Percentiles rank a stretch among this genome's conserved stretches.
Evolutionary conservation across 1,140 invertebrate genomes (phyloP).

Genomic region (Pygmarrhopalites habei): DNA sequence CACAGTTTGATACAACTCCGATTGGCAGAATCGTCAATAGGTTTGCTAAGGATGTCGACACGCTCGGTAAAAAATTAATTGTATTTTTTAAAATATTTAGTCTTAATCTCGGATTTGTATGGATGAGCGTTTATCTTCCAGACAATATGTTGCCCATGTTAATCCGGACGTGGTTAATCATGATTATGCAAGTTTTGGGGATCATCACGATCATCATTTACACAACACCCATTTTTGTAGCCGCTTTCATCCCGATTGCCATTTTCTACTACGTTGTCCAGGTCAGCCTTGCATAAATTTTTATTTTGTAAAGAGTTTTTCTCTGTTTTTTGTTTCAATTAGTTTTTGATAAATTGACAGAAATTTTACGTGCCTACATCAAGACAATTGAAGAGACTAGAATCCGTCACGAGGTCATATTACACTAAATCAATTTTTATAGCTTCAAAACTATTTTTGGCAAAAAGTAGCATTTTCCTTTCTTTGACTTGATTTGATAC

Average conservation of each 20-base stretch:
- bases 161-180: conserved; percentile 40
- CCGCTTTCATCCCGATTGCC: conserved; percentile 72
- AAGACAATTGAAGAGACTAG: conserved; percentile 55
- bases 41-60: conserved; percentile 76
- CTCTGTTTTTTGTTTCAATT: neutral
- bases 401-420: conserved; percentile 48
- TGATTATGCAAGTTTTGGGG: conserved; percentile 47
- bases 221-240: conserved; percentile 77
- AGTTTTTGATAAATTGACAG: neutral
- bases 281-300: conserved; percentile 42
- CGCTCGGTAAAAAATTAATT: too few relatives aligned
- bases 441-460: neutral
- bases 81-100: too few relatives aligned
- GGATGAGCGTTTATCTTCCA: too few relatives aligned
- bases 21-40: conserved; percentile 74
- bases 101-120: too few relatives aligned
- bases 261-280: conserved; percentile 84
- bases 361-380: neutral
- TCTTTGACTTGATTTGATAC: conserved; percentile 87
- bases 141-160: conserved; percentile 12
- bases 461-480: conserved; percentile 81
- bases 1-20: conserved; percentile 83
- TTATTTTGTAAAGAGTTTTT: neutral
- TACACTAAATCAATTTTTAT: neutral
- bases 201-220: conserved; percentile 74